A percentile compares a stretch with the other conserved stretches of the same genome.
These are phyloP conservation scores for Meteorus sp. DNA, from an alignment of 1,140 invertebrate genomes.

Conservation along the genomic window DNA sequence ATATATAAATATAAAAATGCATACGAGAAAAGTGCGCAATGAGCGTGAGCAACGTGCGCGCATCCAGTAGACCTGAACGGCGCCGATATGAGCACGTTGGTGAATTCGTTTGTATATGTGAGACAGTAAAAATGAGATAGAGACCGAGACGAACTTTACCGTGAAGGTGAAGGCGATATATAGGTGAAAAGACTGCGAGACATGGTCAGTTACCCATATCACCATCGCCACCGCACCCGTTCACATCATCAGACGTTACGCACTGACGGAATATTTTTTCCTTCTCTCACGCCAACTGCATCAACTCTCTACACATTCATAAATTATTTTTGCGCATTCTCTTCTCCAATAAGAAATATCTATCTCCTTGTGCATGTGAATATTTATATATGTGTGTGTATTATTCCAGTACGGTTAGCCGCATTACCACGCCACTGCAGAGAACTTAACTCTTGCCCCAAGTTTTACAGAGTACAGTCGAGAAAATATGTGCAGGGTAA, in stretches of 20 bases:
- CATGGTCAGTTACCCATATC: constrained; percentile 30
- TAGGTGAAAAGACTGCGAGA: background rate
- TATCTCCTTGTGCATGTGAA: too few species aligned
- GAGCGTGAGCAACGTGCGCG: constrained; percentile 12
- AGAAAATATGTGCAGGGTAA: too few species aligned
- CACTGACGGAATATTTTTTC: constrained; percentile 23
- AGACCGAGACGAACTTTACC: background rate
- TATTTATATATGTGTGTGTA: too few species aligned
- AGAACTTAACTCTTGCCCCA: too few species aligned
- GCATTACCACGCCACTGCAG: too few species aligned
- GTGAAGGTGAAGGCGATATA: constrained; percentile 4
- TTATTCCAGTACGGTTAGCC: too few species aligned
- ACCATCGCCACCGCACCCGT: too few species aligned
- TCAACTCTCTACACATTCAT: background rate
- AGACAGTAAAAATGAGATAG: background rate
- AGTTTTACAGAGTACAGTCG: too few species aligned
- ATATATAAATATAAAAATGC: too few species aligned
- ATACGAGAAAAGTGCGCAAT: too few species aligned
- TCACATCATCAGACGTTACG: constrained; percentile 25
- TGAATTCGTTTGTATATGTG: background rate
- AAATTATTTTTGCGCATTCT: background rate
- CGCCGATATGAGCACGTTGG: background rate
- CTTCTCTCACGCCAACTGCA: constrained; percentile 2
- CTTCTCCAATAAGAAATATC: constrained; percentile 1
- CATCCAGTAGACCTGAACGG: constrained; percentile 17